Conservation (phyloP, 2,113 vertebrate genomes). For the Tyrannus savana region DNA sequence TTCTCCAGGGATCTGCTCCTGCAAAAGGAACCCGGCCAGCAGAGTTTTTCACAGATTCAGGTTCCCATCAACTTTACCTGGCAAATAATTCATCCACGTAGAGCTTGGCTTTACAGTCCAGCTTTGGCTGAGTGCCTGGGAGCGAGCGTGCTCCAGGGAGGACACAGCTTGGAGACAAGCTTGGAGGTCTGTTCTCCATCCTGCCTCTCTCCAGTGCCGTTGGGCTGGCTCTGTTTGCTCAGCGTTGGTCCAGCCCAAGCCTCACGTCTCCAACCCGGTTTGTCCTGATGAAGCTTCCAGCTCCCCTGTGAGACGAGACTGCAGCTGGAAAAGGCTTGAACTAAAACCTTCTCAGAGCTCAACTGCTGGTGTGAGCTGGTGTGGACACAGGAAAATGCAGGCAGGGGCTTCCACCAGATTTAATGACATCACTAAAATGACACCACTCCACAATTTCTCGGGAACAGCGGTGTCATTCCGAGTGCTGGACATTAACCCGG, state of each 20-base stretch:
- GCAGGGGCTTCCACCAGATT: neutral
- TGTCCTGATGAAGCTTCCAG: neutral
- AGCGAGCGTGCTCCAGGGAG: neutral
- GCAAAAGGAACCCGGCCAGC: neutral
- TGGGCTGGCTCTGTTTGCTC: neutral
- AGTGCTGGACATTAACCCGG: accelerated
- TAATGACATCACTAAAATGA: neutral
- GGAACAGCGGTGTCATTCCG: accelerated
- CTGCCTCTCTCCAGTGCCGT: neutral
- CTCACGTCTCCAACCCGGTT: neutral
- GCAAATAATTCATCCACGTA: neutral
- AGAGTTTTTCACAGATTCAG: neutral
- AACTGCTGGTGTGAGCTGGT: neutral
- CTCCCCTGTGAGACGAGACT: neutral
- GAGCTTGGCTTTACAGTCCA: neutral
- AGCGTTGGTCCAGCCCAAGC: neutral
- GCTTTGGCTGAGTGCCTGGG: neutral
- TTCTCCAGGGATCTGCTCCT: neutral
- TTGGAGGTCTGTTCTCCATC: constrained; percentile 46
- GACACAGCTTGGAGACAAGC: constrained; percentile 2
- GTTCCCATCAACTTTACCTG: constrained; percentile 35
- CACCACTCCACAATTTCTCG: neutral
- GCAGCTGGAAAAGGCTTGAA: neutral
- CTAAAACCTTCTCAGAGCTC: neutral
- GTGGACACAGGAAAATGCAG: neutral